A percentile compares a stretch with the other conserved stretches of the same genome.
Conservation (phyloP, 2,113 vertebrate genomes). For the Ondatra zibethicus region DNA sequence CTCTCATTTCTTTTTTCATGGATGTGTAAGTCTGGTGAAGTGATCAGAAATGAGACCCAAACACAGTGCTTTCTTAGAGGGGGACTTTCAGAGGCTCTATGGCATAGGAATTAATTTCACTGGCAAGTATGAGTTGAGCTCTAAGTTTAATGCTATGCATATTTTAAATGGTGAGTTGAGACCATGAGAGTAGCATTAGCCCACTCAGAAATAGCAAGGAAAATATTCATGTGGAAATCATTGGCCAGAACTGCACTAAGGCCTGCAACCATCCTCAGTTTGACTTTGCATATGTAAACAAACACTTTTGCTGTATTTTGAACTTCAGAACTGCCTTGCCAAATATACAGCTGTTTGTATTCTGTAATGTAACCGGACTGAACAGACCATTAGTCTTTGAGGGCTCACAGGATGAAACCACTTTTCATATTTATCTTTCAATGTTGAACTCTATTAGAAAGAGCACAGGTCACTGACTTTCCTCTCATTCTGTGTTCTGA, state of each 20-base stretch:
- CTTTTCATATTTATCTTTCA: conserved; percentile 46
- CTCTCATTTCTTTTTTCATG: not conserved
- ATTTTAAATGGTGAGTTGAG: not conserved
- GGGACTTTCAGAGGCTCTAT: not conserved
- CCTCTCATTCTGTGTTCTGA: conserved; percentile 10
- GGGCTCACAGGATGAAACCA: not conserved
- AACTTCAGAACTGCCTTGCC: not conserved
- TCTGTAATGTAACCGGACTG: not conserved
- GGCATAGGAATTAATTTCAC: not conserved
- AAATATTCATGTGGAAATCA: conserved; percentile 42
- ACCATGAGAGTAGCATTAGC: not conserved
- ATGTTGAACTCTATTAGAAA: not conserved
- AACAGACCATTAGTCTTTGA: conserved; percentile 8
- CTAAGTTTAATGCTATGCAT: not conserved
- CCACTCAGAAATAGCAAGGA: not conserved
- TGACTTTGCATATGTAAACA: conserved; percentile 36
- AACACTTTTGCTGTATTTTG: not conserved
- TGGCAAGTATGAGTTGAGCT: not conserved
- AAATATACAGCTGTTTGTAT: not conserved
- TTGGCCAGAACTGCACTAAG: not conserved
- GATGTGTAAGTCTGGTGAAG: not conserved
- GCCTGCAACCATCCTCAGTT: not conserved
- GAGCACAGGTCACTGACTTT: not conserved
- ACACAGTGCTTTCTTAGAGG: not conserved
- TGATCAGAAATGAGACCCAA: not conserved